phyloP scores from a whole-genome alignment of 23 tunicate species.

The Diplosoma virens region DNA sequence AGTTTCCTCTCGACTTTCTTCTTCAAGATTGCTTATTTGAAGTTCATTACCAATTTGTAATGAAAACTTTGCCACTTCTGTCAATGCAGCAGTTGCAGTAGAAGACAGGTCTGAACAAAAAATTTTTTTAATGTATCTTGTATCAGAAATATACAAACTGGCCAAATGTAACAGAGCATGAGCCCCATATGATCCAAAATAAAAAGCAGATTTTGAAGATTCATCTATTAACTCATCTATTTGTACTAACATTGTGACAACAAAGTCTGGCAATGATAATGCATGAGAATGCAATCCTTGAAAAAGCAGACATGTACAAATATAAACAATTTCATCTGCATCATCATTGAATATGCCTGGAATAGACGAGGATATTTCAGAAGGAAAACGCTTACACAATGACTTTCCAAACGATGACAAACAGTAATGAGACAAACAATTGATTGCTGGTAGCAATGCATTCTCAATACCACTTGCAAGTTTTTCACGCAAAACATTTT shows the following conservation, averaged over 20 bases:
- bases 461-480: background rate
- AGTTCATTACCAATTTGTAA: background rate
- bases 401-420: background rate
- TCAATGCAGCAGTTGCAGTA: background rate
- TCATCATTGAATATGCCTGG: slow-evolving; percentile 20
- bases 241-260: background rate
- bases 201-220: background rate
- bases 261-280: background rate
- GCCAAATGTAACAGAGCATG: slow-evolving; percentile 15
- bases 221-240: slow-evolving; percentile 1
- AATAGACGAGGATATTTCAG: background rate
- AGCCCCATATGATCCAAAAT: slow-evolving; percentile 5
- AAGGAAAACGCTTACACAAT: slow-evolving; percentile 10
- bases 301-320: background rate
- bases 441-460: slow-evolving; percentile 1
- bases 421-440: background rate
- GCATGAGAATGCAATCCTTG: slow-evolving; percentile 1
- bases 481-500: background rate
- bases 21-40: too few species aligned
- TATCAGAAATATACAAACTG: background rate
- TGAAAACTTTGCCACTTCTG: background rate
- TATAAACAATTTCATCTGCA: background rate
- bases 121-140: background rate
- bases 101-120: background rate
- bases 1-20: background rate